These are phyloP conservation scores for Beroe forskalii DNA, from an alignment of 37 sponge, comb jelly and placozoan genomes.

Conservation along the genomic window DNA sequence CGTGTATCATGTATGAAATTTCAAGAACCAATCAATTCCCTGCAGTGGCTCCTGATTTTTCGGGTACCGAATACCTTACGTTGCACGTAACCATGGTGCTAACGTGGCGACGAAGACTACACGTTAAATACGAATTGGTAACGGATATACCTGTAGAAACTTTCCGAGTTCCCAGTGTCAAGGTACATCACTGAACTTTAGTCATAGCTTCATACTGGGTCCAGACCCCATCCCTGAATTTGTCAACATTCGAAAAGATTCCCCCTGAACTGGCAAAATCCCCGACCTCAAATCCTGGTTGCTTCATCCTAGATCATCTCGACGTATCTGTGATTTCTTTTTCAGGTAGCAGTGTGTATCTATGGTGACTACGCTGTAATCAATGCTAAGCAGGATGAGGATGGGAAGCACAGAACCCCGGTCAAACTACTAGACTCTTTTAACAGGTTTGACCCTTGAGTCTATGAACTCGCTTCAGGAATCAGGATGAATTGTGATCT, in stretches of 20 bases:
- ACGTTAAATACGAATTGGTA: slow-evolving; percentile 31
- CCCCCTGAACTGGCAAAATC: too few relatives aligned
- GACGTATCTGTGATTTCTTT: too few relatives aligned
- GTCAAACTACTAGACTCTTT: slow-evolving; percentile 33
- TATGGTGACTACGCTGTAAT: slow-evolving; percentile 22
- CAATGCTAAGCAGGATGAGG: slow-evolving; percentile 1
- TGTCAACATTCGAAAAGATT: too few relatives aligned
- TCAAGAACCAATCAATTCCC: too few relatives aligned
- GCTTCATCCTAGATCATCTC: too few relatives aligned
- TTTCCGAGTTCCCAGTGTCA: slow-evolving; percentile 22
- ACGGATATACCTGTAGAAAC: slow-evolving; percentile 36
- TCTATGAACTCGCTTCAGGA: too few relatives aligned
- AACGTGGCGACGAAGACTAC: slow-evolving; percentile 14
- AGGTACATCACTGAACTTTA: too few relatives aligned
- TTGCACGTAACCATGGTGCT: slow-evolving; percentile 22
- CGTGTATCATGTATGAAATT: too few relatives aligned
- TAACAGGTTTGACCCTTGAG: neutral
- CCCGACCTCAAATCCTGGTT: too few relatives aligned
- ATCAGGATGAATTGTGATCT: too few relatives aligned
- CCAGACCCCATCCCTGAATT: too few relatives aligned
- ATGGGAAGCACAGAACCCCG: slow-evolving; percentile 6
- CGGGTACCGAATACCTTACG: neutral
- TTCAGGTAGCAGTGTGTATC: neutral
- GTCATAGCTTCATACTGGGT: too few relatives aligned
- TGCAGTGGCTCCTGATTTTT: slow-evolving; percentile 63